Base-by-base conservation (phyloP, 2,888 invertebrate genomes). In the Acanthococcus lagerstroemiae region DNA sequence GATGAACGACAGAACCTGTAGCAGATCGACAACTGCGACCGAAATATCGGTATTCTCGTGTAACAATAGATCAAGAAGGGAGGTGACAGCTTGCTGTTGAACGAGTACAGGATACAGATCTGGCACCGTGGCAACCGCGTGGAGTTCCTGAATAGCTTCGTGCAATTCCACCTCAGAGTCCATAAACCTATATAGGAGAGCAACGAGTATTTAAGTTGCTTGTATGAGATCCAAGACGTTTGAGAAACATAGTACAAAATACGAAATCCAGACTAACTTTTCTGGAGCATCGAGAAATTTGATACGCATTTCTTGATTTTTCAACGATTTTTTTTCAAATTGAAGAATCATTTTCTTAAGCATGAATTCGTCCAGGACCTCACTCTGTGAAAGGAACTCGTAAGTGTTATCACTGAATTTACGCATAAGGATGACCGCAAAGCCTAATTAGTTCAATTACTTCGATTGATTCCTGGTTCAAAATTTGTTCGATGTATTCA, bases 31-130 rank as follows among this genome's bases (percentile, higher is more conserved):
- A 54, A 89, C 85, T 70, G 87, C 88, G 56, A 89, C 87, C 22
- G 90, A 84, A 70, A 95, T 86, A 78, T 93, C 97, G 52, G 94
- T 91, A 77, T 99, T 99, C 73, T 97, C 96, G 79, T 99, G 99
- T 22, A 90, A 85, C 9, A 99, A 78, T 66, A 99, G 80, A 74
- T 96, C 94, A 46, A 99, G 77, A n/a, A 99, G 77, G 58, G 93
- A 92, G 68, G 91, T 88, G 44, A 97, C 82, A 58, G 93, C 88
- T 73, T 90, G 88, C 58, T 95, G 78, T 71, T 95, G 91, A 1
- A 96, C 92, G 68, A 97, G 80, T 56, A 93, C 76, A 0, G 91
- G 89, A 78, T 97, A 99, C 67, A 95, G 84, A 75, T 97, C 95
- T 0, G 97, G 96, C 44, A 91, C 92, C 4, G 96, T 96, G 1